Evolutionary conservation across 1,140 invertebrate genomes (phyloP).

Genomic region (Physella acuta): DNA sequence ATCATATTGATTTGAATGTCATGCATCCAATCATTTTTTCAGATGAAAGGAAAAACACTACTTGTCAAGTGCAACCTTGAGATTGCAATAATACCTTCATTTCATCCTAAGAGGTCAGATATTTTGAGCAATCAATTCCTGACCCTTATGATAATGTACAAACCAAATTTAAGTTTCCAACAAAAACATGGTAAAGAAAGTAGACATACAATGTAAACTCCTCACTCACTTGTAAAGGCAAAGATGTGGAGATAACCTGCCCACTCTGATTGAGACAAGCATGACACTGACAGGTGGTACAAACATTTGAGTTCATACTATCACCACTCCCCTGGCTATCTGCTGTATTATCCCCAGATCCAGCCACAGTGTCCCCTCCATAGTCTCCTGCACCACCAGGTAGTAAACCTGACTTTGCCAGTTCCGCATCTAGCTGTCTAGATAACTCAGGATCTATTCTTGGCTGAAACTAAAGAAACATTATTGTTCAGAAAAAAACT

Average conservation of each 20-base stretch:
- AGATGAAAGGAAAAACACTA: too few relatives aligned
- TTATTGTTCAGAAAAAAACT: too few relatives aligned
- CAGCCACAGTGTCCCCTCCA: not conserved
- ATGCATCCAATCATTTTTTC: too few relatives aligned
- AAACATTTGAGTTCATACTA: not conserved
- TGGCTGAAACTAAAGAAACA: constrained; percentile 20
- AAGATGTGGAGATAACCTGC: constrained; percentile 47
- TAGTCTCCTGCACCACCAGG: not conserved
- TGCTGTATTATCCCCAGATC: not conserved
- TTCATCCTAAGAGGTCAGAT: too few relatives aligned
- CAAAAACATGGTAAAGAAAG: not conserved
- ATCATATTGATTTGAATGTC: too few relatives aligned
- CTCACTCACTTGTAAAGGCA: constrained; percentile 41
- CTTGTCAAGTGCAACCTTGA: too few relatives aligned
- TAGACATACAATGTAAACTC: not conserved
- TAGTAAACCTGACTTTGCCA: constrained; percentile 1
- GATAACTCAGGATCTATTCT: not conserved
- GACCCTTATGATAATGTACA: too few relatives aligned
- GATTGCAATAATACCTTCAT: too few relatives aligned
- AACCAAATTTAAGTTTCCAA: not conserved
- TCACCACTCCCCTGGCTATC: constrained; percentile 5
- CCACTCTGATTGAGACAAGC: constrained; percentile 54
- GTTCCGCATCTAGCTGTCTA: constrained; percentile 7
- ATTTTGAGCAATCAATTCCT: too few relatives aligned
- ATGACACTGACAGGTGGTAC: constrained; percentile 53